These are phyloP conservation scores for Typhlichthys eigenmanni DNA, from an alignment of 2,797 vertebrate species.

Conservation along the genomic window DNA sequence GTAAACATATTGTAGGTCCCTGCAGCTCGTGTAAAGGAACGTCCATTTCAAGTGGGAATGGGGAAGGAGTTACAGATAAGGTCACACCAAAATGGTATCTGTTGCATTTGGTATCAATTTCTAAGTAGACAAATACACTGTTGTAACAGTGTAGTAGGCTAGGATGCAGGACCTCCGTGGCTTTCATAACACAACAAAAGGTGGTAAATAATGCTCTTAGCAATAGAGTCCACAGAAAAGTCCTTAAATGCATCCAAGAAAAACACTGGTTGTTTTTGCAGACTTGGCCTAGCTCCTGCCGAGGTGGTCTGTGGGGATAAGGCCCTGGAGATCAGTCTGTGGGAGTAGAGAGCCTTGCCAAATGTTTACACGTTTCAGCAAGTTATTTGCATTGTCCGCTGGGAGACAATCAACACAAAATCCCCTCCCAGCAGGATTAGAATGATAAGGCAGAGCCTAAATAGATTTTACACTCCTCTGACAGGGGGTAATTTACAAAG, in stretches of 20 bases:
- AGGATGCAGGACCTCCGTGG: conserved; percentile 38
- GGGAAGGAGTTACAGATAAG: no score
- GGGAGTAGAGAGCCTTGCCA: conserved; percentile 48
- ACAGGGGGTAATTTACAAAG: conserved; percentile 55
- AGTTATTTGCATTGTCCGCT: conserved; percentile 74
- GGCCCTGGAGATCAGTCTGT: conserved; percentile 37
- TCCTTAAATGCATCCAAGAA: conserved; percentile 48
- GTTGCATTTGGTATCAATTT: no score
- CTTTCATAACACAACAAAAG: conserved; percentile 37
- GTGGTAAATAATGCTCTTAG: conserved; percentile 41
- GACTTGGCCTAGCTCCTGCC: conserved; percentile 38
- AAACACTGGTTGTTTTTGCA: conserved; percentile 52
- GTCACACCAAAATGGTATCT: no score
- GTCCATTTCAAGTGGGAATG: no score
- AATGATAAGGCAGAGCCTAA: conserved; percentile 69
- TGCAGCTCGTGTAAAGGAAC: no score
- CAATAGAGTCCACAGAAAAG: conserved; percentile 34
- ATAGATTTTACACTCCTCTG: conserved; percentile 63
- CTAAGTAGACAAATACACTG: no score
- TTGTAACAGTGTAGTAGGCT: neutral
- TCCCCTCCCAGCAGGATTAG: conserved; percentile 66
- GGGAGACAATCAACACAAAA: conserved; percentile 74
- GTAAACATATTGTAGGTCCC: no score
- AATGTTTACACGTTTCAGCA: conserved; percentile 74
- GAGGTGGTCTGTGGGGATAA: conserved; percentile 63